phyloP scores from a whole-genome alignment of 2,113 vertebrate genomes.

The Ibidorhyncha struthersii region DNA sequence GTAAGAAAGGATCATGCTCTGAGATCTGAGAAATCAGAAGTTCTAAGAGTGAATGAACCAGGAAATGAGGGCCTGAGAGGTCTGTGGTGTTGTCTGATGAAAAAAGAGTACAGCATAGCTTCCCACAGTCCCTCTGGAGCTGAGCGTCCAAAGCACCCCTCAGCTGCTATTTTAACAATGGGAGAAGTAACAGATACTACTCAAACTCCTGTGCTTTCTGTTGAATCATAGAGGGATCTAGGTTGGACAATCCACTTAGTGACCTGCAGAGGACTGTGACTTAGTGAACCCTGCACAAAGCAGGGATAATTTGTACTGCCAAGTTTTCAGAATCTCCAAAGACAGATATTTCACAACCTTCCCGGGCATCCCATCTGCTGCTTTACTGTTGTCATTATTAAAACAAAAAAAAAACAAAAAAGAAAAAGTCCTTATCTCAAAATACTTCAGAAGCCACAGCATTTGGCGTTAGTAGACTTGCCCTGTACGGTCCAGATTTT shows the following conservation, averaged over 20 bases:
- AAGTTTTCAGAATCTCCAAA: not conserved
- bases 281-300: not conserved
- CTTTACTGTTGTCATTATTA: not conserved
- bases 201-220: not conserved
- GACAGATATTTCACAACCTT: not conserved
- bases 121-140: not conserved
- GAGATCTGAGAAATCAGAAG: not conserved
- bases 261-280: not conserved
- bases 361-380: not conserved
- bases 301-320: not conserved
- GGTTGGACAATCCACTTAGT: not conserved
- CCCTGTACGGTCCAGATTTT: not conserved
- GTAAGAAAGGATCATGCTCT: not conserved
- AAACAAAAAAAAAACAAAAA: not conserved
- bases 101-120: not conserved
- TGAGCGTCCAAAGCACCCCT: not conserved
- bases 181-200: not conserved
- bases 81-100: not conserved
- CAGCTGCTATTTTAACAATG: not conserved
- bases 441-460: not conserved
- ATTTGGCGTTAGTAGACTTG: not conserved
- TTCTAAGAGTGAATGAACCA: not conserved
- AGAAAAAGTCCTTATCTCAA: not conserved
- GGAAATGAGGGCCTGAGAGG: not conserved
- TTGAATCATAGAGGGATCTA: not conserved